Evolutionary conservation across 2,113 vertebrate species (phyloP).

Genomic region (Rhagologus leucostigma): DNA sequence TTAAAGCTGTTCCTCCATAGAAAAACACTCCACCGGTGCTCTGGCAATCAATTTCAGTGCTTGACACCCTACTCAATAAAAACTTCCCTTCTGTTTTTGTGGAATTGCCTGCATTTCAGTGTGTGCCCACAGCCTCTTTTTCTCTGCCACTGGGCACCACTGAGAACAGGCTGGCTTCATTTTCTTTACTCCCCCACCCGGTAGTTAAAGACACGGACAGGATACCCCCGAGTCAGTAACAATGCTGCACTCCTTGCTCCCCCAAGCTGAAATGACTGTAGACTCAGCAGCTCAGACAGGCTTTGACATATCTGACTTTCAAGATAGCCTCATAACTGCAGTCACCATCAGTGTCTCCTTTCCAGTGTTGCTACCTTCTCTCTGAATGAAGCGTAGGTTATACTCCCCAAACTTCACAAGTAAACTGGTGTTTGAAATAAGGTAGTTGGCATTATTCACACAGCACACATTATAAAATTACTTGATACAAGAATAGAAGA

Average conservation of each 20-base stretch:
- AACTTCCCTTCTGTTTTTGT: background rate
- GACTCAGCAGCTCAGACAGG: background rate
- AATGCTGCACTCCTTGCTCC: background rate
- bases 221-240: rapidly evolving
- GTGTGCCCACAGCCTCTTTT: background rate
- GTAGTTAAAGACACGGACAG: background rate
- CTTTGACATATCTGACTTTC: background rate
- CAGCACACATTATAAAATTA: background rate
- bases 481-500: background rate
- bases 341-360: background rate
- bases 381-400: background rate
- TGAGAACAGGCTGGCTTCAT: background rate
- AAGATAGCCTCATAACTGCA: background rate
- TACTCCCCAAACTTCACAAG: background rate
- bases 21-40: background rate
- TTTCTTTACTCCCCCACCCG: background rate
- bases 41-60: background rate
- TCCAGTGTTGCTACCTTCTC: background rate
- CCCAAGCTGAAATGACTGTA: background rate
- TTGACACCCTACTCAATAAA: background rate
- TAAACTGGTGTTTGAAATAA: background rate
- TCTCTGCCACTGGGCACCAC: background rate
- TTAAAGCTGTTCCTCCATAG: background rate
- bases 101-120: background rate
- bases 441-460: background rate